Base-by-base conservation (phyloP, 2,113 vertebrate genomes). In the Rhombomys opimus region DNA sequence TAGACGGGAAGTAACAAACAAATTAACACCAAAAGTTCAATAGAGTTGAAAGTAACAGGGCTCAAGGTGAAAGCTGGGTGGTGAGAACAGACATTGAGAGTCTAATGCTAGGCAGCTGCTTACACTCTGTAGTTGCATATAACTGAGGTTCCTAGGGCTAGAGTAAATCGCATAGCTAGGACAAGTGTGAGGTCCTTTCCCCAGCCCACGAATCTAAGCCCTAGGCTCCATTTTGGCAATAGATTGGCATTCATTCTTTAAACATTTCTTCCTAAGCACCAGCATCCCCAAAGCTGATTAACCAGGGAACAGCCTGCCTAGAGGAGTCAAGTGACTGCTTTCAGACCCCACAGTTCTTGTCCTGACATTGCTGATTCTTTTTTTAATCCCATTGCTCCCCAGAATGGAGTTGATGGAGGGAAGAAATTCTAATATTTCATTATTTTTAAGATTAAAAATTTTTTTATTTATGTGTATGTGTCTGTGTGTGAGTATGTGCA, bases 21-120 rank as follows among this genome's bases (percentile, higher is more conserved):
- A 92, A 75, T 87, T 85, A 96, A 54, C n/a, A 65, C n/a, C 68
- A 15, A 41, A 90, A 80, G 70, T 90, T 94, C 23, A 90, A 13
- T 91, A 91, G 38, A 52, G 57, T 87, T 52, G 59, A 59, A 89
- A 78, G 54, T 75, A 81, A 89, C 72, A 84, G 81, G 27, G 54
- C 54, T 93, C 22, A 72, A 32, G 61, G 38, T 52, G 76, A 76
- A 93, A 78, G 61, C 76, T 84, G 38, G 89, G 41, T 88, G 75
- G 94, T 85, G 25, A 17, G 67, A 54, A 87, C 77, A 3, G 70
- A 7, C 73, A 93, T 7, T 63, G 63, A 50, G 41, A 77, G 4
- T 67, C 50, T 89, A 61, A 27, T 76, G 20, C 38, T 84, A 80
- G 75, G 78, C 61, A 84, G 14, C 95, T 92, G 90, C 57, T 91